These are phyloP conservation scores for Myodes glareolus DNA, from an alignment of 2,113 vertebrate genomes.

Conservation along the genomic window DNA sequence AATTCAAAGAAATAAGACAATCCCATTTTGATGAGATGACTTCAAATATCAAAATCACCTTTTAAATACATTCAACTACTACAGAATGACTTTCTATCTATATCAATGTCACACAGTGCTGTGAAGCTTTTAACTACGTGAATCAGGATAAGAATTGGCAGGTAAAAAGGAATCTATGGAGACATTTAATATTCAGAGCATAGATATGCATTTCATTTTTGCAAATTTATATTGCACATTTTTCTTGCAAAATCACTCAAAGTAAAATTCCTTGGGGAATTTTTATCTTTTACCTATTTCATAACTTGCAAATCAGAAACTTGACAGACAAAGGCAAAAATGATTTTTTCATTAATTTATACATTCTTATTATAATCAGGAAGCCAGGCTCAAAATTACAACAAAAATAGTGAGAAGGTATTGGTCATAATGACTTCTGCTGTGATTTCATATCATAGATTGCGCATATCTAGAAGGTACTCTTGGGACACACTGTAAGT, in stretches of 20 bases:
- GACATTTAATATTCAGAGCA: background rate
- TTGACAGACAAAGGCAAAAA: background rate
- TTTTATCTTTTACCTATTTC: background rate
- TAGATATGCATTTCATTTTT: background rate
- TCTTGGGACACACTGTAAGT: background rate
- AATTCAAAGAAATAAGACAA: constrained; percentile 15
- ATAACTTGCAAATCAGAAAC: background rate
- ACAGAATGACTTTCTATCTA: background rate
- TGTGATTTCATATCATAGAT: background rate
- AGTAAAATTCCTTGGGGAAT: background rate
- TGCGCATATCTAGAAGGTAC: background rate
- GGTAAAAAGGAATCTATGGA: background rate
- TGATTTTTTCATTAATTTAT: background rate
- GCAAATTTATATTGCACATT: background rate
- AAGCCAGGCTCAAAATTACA: background rate
- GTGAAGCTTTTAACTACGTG: background rate
- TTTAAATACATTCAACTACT: background rate
- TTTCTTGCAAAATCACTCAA: background rate
- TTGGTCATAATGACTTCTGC: background rate
- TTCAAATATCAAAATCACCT: constrained; percentile 26
- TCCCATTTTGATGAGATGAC: background rate
- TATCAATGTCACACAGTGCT: background rate
- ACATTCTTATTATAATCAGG: background rate
- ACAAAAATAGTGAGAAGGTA: background rate
- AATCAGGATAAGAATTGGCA: constrained; percentile 20